Conservation (phyloP, 2,797 vertebrate genomes). For the Lateolabrax maculatus region DNA sequence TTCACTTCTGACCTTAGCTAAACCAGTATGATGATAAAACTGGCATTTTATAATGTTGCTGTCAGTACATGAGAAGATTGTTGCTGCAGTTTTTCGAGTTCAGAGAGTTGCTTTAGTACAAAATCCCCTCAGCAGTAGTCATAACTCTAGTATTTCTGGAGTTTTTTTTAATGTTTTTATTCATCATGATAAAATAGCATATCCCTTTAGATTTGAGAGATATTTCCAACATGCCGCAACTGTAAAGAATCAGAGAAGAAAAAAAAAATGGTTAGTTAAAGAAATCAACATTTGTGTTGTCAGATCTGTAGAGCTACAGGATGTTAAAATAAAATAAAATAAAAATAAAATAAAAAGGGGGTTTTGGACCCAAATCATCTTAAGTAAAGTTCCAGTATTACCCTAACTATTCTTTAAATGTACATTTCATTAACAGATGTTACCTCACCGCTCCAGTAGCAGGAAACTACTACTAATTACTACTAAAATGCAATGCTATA, state of each 20-base stretch:
- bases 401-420: neutral
- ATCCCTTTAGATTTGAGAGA: neutral
- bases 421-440: neutral
- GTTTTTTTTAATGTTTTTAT: conserved; percentile 1
- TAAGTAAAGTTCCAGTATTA: neutral
- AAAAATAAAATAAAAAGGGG: too few species aligned
- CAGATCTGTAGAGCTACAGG: neutral
- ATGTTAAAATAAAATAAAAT: too few species aligned
- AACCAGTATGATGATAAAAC: conserved; percentile 33
- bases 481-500: too few species aligned
- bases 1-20: conserved; percentile 50
- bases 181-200: neutral
- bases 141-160: neutral
- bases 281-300: neutral
- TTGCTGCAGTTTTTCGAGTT: neutral
- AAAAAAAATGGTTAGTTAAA: neutral
- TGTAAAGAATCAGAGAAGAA: neutral
- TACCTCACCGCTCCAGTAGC: neutral
- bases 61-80: neutral
- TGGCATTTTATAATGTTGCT: conserved; percentile 30
- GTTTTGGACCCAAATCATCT: neutral
- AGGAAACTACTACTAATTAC: too few species aligned
- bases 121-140: neutral
- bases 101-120: neutral
- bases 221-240: neutral